Evolutionary conservation across 2,888 invertebrate genomes (phyloP).

Genomic region (Brachynemurus nebulosus): DNA sequence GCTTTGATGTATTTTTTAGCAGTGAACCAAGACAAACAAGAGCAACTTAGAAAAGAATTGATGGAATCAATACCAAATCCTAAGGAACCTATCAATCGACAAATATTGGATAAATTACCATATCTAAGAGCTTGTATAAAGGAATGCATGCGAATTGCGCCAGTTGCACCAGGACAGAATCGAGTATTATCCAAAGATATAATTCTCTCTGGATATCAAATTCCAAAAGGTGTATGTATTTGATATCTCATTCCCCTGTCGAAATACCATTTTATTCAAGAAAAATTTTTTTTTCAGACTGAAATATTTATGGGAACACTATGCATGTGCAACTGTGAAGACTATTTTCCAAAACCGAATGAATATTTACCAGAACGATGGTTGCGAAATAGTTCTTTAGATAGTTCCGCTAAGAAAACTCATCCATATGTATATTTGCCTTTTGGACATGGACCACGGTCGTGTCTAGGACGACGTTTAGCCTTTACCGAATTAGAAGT

Average conservation of each 20-base stretch:
- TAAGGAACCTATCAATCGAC: slow-evolving; percentile 26
- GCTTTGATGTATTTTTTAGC: slow-evolving; percentile 33
- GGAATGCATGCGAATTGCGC: slow-evolving; percentile 37
- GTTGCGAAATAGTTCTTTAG: slow-evolving; percentile 22
- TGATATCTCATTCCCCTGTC: not conserved
- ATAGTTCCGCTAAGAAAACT: slow-evolving; percentile 28
- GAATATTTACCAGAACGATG: slow-evolving; percentile 26
- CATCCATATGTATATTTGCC: slow-evolving; percentile 49
- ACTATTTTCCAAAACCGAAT: slow-evolving; percentile 22
- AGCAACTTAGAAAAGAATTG: slow-evolving; percentile 30
- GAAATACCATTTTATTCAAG: not conserved
- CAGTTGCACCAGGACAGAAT: slow-evolving; percentile 21
- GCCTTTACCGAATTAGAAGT: slow-evolving; percentile 44
- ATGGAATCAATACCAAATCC: slow-evolving; percentile 21
- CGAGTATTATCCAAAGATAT: slow-evolving; percentile 24
- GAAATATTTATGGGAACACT: slow-evolving; percentile 20
- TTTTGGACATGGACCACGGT: slow-evolving; percentile 53
- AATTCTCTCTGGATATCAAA: slow-evolving; percentile 27
- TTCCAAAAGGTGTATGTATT: slow-evolving; percentile 28
- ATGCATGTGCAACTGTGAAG: slow-evolving; percentile 24
- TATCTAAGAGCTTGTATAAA: slow-evolving; percentile 51
- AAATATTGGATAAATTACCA: slow-evolving; percentile 27
- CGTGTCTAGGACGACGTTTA: slow-evolving; percentile 55
- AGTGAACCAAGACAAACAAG: slow-evolving; percentile 30
- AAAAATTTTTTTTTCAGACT: slow-evolving; percentile 17